Evolutionary conservation across 2,797 vertebrate genomes (phyloP).

Genomic region (Falco novaeseelandiae): DNA sequence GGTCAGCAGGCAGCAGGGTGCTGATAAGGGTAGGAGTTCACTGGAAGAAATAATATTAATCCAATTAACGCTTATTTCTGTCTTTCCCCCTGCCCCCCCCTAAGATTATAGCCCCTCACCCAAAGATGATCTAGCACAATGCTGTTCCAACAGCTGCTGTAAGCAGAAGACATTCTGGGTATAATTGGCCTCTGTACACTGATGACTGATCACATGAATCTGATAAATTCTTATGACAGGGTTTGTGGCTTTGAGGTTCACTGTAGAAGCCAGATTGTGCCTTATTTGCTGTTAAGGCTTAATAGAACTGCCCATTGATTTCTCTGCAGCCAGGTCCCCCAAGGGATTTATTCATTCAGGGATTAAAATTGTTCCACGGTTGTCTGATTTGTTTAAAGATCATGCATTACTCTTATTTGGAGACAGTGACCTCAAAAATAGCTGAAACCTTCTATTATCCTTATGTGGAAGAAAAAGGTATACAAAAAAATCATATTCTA

Average conservation of each 20-base stretch:
- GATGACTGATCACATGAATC: conserved; percentile 11
- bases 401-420: conserved; percentile 18
- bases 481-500: neutral
- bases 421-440: conserved; percentile 37
- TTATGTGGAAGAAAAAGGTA: conserved; percentile 3
- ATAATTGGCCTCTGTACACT: neutral
- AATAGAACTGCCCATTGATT: conserved; percentile 58
- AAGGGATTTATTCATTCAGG: conserved; percentile 68
- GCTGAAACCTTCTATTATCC: neutral
- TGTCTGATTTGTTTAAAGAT: conserved; percentile 39
- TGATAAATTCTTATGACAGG: conserved; percentile 57
- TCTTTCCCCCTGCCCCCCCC: neutral
- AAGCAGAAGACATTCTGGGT: neutral
- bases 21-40: neutral
- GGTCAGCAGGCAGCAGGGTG: neutral
- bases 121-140: neutral
- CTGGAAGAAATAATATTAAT: neutral
- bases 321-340: conserved; percentile 42
- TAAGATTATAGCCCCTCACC: neutral
- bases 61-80: neutral
- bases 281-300: conserved; percentile 47
- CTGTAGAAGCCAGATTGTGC: conserved; percentile 48
- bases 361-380: conserved; percentile 74
- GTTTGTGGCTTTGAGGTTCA: conserved; percentile 46
- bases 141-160: conserved; percentile 16